phyloP scores from a whole-genome alignment of 2,113 vertebrate genomes.

The Campylomormyrus tamandua region DNA sequence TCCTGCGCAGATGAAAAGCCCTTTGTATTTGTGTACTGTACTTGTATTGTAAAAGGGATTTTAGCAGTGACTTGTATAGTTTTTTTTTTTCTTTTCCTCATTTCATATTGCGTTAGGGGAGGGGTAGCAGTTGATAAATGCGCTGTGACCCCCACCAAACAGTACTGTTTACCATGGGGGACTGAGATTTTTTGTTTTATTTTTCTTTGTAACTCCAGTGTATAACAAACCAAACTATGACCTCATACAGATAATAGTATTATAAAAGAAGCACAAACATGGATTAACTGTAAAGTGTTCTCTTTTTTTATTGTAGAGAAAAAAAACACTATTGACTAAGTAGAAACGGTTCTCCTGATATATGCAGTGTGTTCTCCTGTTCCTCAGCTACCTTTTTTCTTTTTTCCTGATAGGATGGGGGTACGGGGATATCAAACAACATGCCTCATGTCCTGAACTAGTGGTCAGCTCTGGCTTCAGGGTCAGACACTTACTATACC shows the following conservation, averaged over 20 bases:
- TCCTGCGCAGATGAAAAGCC: slow-evolving; percentile 74
- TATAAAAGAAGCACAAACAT: slow-evolving; percentile 96
- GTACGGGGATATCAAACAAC: slow-evolving; percentile 47
- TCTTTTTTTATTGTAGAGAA: slow-evolving; percentile 53
- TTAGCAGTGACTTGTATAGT: slow-evolving; percentile 87
- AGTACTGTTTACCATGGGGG: slow-evolving; percentile 93
- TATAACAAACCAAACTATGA: slow-evolving; percentile 99
- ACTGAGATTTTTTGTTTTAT: slow-evolving; percentile 66
- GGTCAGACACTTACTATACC: slow-evolving; percentile 41
- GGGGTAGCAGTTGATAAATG: slow-evolving; percentile 56
- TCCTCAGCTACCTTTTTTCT: slow-evolving; percentile 65
- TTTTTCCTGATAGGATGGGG: slow-evolving; percentile 41
- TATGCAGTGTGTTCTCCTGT: slow-evolving; percentile 38
- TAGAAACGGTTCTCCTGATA: slow-evolving; percentile 58
- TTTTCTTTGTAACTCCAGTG: slow-evolving; percentile 92
- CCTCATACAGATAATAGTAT: slow-evolving; percentile 99
- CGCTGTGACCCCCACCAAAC: slow-evolving; percentile 41
- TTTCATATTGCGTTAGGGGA: slow-evolving; percentile 57
- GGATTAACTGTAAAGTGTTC: slow-evolving; percentile 71
- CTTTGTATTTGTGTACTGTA: slow-evolving; percentile 82
- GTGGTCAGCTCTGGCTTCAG: slow-evolving; percentile 39
- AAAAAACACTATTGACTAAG: slow-evolving; percentile 46
- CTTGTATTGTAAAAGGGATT: slow-evolving; percentile 98
- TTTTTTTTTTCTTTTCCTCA: slow-evolving; percentile 42
- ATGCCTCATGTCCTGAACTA: slow-evolving; percentile 40